These are phyloP conservation scores for Dorcus hopei DNA, from an alignment of 2,888 invertebrate genomes.

Conservation along the genomic window DNA sequence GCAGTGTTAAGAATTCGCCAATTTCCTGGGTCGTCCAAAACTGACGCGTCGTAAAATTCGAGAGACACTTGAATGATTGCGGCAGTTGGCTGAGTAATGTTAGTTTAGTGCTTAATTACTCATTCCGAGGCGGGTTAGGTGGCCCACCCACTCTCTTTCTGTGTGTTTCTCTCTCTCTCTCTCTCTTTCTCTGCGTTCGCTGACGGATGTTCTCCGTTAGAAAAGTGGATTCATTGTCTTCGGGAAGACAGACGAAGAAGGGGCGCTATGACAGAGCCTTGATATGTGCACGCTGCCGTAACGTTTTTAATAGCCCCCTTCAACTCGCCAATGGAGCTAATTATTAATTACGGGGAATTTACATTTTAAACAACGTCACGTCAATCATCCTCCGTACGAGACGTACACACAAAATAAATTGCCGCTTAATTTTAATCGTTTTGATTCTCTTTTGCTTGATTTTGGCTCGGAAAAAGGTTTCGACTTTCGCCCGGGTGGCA, in stretches of 20 bases:
- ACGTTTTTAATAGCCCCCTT: background rate
- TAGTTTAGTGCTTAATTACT: constrained; percentile 24
- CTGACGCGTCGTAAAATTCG: constrained; percentile 14
- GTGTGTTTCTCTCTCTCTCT: background rate
- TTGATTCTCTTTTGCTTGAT: no score
- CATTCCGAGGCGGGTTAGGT: constrained; percentile 21
- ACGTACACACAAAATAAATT: no score
- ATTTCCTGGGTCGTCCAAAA: constrained; percentile 17
- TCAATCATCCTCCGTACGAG: background rate
- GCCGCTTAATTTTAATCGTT: no score
- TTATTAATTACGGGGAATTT: background rate
- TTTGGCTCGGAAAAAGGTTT: no score
- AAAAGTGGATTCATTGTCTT: background rate
- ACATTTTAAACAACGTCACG: background rate
- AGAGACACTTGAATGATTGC: constrained; percentile 22
- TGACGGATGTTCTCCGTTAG: background rate
- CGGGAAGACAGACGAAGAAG: no score
- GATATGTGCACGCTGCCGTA: no score
- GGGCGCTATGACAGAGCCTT: no score
- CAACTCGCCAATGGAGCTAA: background rate
- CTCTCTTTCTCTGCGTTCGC: background rate
- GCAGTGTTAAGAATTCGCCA: constrained; percentile 13
- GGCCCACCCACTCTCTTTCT: constrained; percentile 24
- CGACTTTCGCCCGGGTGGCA: background rate
- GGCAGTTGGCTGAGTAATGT: constrained; percentile 17